Percentiles rank a stretch among this genome's conserved stretches.
Conservation (phyloP, 1,140 invertebrate species). For the Drosophila parvula region DNA sequence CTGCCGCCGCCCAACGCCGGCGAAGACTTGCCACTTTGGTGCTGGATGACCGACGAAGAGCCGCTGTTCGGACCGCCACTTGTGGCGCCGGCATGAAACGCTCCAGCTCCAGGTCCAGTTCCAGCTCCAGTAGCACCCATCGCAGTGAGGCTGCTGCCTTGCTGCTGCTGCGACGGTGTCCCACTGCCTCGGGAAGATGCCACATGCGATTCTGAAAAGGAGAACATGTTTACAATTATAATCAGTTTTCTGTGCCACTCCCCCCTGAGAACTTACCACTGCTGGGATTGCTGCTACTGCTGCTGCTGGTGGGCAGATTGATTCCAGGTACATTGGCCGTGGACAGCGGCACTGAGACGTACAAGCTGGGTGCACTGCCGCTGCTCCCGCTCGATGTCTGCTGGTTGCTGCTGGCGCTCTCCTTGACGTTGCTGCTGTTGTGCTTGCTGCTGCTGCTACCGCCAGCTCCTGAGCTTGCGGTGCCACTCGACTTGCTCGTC, state of each 20-base stretch:
- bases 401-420: conserved; percentile 23
- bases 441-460: conserved; percentile 51
- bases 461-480: conserved; percentile 12
- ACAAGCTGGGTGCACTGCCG: conserved; percentile 73
- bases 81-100: conserved; percentile 23
- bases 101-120: not conserved
- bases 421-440: conserved; percentile 42
- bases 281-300: conserved; percentile 31
- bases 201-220: conserved; percentile 39
- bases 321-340: conserved; percentile 84
- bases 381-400: conserved; percentile 36
- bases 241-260: not conserved
- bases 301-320: conserved; percentile 68
- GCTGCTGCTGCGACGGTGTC: conserved; percentile 34
- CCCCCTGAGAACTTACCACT: conserved; percentile 40
- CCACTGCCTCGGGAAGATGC: conserved; percentile 4
- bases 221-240: not conserved
- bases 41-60: conserved; percentile 61
- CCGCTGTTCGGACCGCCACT: conserved; percentile 14
- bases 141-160: conserved; percentile 22
- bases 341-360: conserved; percentile 82
- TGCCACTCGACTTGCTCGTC: conserved; percentile 45
- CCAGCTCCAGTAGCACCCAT: conserved; percentile 5
- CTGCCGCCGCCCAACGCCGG: conserved; percentile 54
- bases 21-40: conserved; percentile 78